Conservation (phyloP, 2,888 invertebrate species). For the Diarsia mendica region DNA sequence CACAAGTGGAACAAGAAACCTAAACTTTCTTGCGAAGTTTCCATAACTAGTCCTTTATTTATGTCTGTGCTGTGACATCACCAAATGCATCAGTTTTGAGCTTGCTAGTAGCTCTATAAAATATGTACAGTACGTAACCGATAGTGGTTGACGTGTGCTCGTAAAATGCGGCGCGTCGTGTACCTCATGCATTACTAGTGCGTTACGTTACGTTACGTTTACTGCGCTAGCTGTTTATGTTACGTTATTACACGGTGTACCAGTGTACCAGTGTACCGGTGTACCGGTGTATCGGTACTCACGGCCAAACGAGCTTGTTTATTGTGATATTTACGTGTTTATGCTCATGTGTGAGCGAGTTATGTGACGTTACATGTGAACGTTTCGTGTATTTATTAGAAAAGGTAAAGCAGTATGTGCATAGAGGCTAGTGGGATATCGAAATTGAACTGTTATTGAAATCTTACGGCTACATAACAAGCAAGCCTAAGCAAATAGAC, state of each 20-base stretch:
- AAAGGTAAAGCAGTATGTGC: too few species aligned
- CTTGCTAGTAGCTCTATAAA: background rate
- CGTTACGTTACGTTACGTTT: background rate
- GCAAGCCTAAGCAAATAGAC: background rate
- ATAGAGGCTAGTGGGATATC: too few species aligned
- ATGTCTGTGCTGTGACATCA: background rate
- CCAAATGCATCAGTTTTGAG: conserved; percentile 6
- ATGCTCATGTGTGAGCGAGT: conserved; percentile 4
- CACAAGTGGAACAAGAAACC: background rate
- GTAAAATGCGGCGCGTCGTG: conserved; percentile 14
- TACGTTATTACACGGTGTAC: background rate
- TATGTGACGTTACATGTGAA: conserved; percentile 22
- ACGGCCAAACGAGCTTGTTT: conserved; percentile 1
- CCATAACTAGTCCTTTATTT: background rate
- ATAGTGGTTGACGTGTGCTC: conserved; percentile 21
- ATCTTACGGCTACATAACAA: background rate
- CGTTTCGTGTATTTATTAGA: conserved; percentile 12
- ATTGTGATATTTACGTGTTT: conserved; percentile 28
- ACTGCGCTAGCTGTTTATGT: background rate
- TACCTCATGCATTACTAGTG: background rate
- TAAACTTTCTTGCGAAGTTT: background rate
- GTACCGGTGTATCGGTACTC: background rate
- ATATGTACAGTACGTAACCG: conserved; percentile 1
- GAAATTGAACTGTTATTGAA: background rate
- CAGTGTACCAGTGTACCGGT: background rate